Base-by-base conservation (phyloP, 1,140 invertebrate genomes). In the Manduca sexta region DNA sequence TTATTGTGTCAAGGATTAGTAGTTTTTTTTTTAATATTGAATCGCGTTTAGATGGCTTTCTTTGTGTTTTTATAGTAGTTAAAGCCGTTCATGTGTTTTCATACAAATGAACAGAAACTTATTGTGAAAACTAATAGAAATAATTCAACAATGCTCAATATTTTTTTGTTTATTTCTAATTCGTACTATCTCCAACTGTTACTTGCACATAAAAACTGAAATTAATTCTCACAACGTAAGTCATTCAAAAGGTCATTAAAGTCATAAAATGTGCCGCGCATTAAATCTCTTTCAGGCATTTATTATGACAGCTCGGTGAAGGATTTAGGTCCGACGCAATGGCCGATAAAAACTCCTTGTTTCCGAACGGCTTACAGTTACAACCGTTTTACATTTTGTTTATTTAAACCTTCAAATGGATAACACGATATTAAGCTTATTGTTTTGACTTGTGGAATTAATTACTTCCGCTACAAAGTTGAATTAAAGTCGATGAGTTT, bases 401-500 rank as follows among this genome's bases (percentile, higher is more conserved):
- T 18, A 45, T 26, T 45, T 34, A 34, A 45, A 45, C 34, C 26
- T 15, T 33, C 31, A 45, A 45, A 33, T 14, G 31, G 15, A 45
- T 45, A 34, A 45, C 29, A 45, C 30, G 43, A 17, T 17, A 45
- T 34, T 45, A 16, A 15, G 31, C 43, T 16, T 35, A 45, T 34
- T 45, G 43, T 45, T 43, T 35, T 26, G 43, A 18, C 5, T 35
- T 14, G 11, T 10, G 15, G 14, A 34, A 34, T 45, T 45, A 45
- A 45, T 45, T 45, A 33, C 16, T 45, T 45, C 43, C 43, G 43
- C 31, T 45, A 34, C 14, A 17, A 34, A 45, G 31, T 45, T 45
- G 7, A 35, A 35, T n/a, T 35, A n/a, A n/a, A 35, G 8, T 35
- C 5, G 13, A 14, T 35, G 33, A 35, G n/a, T 4, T 35, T 35